Evolutionary conservation across 2,113 vertebrate species (phyloP), one percentile per base, ranked within the genome.

Genomic region (Ictalurus furcatus): DNA sequence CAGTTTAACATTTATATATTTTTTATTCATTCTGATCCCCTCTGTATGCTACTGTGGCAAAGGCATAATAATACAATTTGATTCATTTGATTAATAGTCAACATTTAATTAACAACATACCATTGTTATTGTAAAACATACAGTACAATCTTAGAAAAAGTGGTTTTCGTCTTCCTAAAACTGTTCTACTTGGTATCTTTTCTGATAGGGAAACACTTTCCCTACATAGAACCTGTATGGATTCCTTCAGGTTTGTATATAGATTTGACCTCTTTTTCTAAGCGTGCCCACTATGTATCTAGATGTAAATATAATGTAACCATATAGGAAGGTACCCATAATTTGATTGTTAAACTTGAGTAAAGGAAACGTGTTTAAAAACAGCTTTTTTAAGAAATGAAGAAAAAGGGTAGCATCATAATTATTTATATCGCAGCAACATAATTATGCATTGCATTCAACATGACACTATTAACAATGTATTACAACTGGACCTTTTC

Each of bases 381-480:
- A 34, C 9, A 73, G 34, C 30, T 56, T 40, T 28, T 84, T 73
- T 44, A 34, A 63, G 17, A 40, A 56, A 84, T 48, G 14, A 84
- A 84, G 48, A 58, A 76, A 84, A 69, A 67, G 3, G 37, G 48
- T 40, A 54, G 48, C 30, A 44, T 8, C 5, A 61, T 52, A 25
- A 54, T 76, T 25, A 84, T 61, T 76, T 73, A 34, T 74, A 48
- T 12, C 76, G 56, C 16, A 84, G 34, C 34, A 76, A 14, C 67
- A 54, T 84, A 61, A 84, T 74, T 88, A 73, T 48, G 37, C 67
- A 83, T 30, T 84, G 23, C 21, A 59, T 80, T 84, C 28, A 74
- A 61, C 65, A 40, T 58, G 56, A 40, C 54, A 88, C 34, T 76
- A 59, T 71, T 83, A 73, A 82, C 34, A 65, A 34, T 73, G 84